Conservation (phyloP, 2,797 vertebrate genomes). For the Chrosomus eos region DNA sequence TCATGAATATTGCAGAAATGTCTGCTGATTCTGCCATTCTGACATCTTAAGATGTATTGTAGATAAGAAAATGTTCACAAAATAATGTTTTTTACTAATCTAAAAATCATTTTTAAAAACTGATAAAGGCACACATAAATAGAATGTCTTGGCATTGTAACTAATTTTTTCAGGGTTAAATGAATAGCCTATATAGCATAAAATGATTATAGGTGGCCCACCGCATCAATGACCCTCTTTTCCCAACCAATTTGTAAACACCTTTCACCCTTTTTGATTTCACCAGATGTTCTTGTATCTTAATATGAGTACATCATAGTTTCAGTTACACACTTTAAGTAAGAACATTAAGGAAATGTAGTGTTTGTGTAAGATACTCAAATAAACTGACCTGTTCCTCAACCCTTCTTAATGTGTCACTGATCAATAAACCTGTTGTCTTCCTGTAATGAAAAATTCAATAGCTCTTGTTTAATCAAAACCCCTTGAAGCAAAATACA, state of each 20-base stretch:
- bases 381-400: constrained; percentile 34
- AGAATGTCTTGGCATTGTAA: not conserved
- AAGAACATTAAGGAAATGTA: not conserved
- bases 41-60: not conserved
- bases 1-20: constrained; percentile 3
- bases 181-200: not conserved
- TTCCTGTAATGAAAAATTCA: constrained; percentile 32
- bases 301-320: not conserved
- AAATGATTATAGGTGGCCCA: not conserved
- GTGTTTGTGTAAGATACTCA: not conserved
- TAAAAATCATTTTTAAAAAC: not conserved
- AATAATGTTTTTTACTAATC: not conserved
- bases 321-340: constrained; percentile 12
- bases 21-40: not conserved
- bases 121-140: not conserved
- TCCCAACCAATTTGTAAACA: not conserved
- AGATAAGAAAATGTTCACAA: not conserved
- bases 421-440: constrained; percentile 19
- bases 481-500: constrained; percentile 36
- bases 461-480: constrained; percentile 52
- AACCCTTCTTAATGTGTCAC: constrained; percentile 17
- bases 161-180: not conserved
- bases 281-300: not conserved
- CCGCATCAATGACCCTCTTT: not conserved
- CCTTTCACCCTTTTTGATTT: not conserved